phyloP scores from a whole-genome alignment of 2,113 vertebrate genomes.

The Notechis scutatus region DNA sequence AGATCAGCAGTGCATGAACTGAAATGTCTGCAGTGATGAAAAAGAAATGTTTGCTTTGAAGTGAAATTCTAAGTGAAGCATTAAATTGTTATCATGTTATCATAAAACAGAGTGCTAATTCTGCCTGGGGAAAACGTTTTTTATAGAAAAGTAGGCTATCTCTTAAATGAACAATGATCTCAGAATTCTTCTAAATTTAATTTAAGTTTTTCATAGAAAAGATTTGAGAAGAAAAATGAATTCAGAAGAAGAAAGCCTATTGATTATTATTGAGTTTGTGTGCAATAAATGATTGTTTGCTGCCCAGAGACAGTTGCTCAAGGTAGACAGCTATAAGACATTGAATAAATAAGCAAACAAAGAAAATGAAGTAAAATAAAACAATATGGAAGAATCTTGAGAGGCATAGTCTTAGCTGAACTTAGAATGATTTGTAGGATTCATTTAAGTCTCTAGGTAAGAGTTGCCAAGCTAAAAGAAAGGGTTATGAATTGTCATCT shows the following conservation, averaged over 20 bases:
- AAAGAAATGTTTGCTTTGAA: constrained; percentile 73
- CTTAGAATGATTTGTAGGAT: neutral
- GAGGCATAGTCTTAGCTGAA: neutral
- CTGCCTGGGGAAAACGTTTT: constrained; percentile 54
- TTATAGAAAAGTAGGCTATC: constrained; percentile 51
- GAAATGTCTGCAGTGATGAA: constrained; percentile 49
- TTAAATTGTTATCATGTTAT: constrained; percentile 77
- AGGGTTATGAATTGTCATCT: neutral
- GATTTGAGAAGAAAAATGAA: neutral
- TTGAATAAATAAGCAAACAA: neutral
- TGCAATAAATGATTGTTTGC: neutral
- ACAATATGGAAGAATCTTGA: neutral
- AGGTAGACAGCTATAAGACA: neutral
- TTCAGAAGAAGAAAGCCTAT: neutral
- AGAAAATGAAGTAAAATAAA: neutral
- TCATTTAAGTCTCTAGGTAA: neutral
- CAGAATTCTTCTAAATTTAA: constrained; percentile 40
- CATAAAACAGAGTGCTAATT: constrained; percentile 70
- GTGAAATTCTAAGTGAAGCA: constrained; percentile 76
- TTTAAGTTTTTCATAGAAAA: constrained; percentile 42
- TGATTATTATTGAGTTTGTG: constrained; percentile 14
- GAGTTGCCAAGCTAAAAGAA: neutral
- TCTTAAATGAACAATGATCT: constrained; percentile 56
- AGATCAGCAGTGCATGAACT: constrained; percentile 52
- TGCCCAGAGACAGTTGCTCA: neutral